Base-by-base conservation (phyloP, 2,113 vertebrate genomes). In the Egretta garzetta region DNA sequence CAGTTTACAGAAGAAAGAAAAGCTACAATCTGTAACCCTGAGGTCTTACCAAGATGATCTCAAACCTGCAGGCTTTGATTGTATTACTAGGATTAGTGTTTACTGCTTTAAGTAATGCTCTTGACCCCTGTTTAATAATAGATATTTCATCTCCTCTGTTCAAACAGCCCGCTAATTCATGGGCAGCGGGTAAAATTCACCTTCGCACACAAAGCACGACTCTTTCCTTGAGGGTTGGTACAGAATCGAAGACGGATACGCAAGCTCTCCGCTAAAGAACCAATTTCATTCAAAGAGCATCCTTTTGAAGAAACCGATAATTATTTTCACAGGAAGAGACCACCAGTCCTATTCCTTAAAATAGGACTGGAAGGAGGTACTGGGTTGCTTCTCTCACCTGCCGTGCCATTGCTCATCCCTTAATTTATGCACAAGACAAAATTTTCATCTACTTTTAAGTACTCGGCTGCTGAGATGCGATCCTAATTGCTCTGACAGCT, bases 131-230 rank as follows among this genome's bases (percentile, higher is more conserved):
- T 37, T 80, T 63, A 80, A 74, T 80, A 62, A 80, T 28, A 74
- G 28, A 55, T 62, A 75, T 80, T 85, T 43, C 47, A n/a, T 33
- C 41, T 68, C 73, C n/a, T 35, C 39, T 17, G 8, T 37, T 68
- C 60, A 56, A 84, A 68, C 39, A 84, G 24, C 33, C 39, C 26
- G 21, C 32, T 55, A 30, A 28, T 50, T 80, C 80, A 15, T 0
- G 10, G 30, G 5, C 67, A 3, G 14, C 1, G 24, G 37, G 37
- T 14, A 59, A 77, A 72, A 77, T 12, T 32, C 79, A 37, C 52
- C 37, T 37, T 43, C 0, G 2, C 12, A 7, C 52, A n/a, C 59
- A 60, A 41, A 60, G 14, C 47, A 8, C 1, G 1, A 8, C 10
- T 15, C 3, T 32, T 47, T 63, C 66, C 14, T 14, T 5, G 50